phyloP scores from a whole-genome alignment of 2,113 vertebrate species.

The Solenodon paradoxus region DNA sequence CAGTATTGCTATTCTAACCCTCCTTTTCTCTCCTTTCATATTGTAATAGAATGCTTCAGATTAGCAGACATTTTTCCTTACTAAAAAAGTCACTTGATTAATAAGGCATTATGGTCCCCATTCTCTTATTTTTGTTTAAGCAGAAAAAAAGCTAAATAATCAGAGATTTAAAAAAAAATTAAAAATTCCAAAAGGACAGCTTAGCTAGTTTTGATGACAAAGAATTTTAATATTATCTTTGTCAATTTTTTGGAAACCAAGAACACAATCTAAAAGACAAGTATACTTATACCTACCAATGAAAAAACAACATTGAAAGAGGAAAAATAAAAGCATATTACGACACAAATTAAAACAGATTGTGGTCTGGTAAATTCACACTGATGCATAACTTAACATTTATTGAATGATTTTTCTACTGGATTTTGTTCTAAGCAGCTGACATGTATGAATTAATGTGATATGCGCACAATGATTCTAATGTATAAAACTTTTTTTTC shows the following conservation, averaged over 20 bases:
- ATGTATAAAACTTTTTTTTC: neutral
- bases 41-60: neutral
- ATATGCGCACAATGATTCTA: neutral
- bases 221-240: constrained; percentile 26
- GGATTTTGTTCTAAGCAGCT: neutral
- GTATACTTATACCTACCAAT: neutral
- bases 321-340: neutral
- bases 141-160: neutral
- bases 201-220: neutral
- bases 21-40: neutral
- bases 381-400: neutral
- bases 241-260: neutral
- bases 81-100: neutral
- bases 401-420: neutral
- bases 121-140: neutral
- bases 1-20: neutral
- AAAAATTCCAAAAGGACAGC: neutral
- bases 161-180: neutral
- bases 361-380: neutral
- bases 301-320: too few species aligned
- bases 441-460: neutral
- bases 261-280: neutral
- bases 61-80: neutral
- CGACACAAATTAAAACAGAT: neutral
- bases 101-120: neutral